Conservation (phyloP, 2,888 invertebrate genomes). For the Aethes cnicana region DNA sequence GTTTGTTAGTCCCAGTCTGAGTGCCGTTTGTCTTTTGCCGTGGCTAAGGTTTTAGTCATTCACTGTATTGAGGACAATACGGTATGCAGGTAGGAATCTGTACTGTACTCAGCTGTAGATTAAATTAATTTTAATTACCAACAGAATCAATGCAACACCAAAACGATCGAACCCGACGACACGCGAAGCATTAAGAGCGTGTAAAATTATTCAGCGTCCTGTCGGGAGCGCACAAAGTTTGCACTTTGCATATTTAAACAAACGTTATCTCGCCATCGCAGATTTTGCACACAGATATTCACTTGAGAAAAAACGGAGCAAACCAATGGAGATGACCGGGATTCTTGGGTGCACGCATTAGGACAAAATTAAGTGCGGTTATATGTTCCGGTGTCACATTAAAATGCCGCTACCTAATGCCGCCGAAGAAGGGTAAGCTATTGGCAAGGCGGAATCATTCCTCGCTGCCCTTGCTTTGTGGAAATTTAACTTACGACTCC, state of each 20-base stretch:
- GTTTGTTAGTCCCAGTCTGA: too few relatives aligned
- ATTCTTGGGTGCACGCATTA: slow-evolving; percentile 73
- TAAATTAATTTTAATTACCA: slow-evolving; percentile 25
- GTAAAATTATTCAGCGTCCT: slow-evolving; percentile 79
- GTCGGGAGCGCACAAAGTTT: slow-evolving; percentile 73
- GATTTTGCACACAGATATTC: slow-evolving; percentile 74
- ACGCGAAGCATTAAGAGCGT: slow-evolving; percentile 75
- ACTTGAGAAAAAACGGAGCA: slow-evolving; percentile 63
- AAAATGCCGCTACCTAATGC: slow-evolving; percentile 76
- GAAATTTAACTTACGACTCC: slow-evolving; percentile 11
- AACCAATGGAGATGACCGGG: slow-evolving; percentile 58
- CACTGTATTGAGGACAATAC: too few relatives aligned
- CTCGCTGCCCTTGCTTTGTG: slow-evolving; percentile 46
- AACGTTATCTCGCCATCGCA: slow-evolving; percentile 78
- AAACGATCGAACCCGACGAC: slow-evolving; percentile 67
- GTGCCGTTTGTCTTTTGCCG: too few relatives aligned
- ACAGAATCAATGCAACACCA: slow-evolving; percentile 58
- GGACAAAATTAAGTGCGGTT: slow-evolving; percentile 81
- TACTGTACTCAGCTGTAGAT: neutral
- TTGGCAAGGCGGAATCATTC: slow-evolving; percentile 70
- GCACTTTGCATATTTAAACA: slow-evolving; percentile 80
- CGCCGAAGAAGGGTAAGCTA: slow-evolving; percentile 65
- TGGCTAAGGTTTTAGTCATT: too few relatives aligned
- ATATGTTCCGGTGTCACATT: slow-evolving; percentile 78
- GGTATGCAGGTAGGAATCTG: too few relatives aligned